phyloP scores from a whole-genome alignment of 64 coral and sea anemone genomes.

The Platygyra sinensis region DNA sequence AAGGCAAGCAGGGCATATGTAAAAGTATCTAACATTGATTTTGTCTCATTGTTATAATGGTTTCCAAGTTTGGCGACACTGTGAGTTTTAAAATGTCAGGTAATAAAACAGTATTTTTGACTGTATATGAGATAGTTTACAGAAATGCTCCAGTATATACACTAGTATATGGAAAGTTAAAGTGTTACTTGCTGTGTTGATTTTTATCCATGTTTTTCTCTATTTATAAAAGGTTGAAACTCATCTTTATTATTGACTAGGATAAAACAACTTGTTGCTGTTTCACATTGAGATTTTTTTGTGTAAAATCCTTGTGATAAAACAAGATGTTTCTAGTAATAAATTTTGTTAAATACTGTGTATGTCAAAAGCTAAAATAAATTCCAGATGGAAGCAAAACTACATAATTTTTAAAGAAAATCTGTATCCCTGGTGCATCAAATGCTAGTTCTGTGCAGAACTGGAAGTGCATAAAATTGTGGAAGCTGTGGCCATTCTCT shows the following conservation, averaged over 20 bases:
- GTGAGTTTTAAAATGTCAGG: background rate
- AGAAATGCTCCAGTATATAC: constrained; percentile 29
- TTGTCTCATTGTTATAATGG: background rate
- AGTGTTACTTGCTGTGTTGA: background rate
- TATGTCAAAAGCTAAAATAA: too few species aligned
- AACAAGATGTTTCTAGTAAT: too few species aligned
- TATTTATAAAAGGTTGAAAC: background rate
- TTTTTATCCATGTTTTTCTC: background rate
- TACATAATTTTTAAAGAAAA: background rate
- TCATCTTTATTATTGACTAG: too few species aligned
- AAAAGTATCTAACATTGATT: constrained; percentile 23
- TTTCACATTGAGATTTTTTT: too few species aligned
- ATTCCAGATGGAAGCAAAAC: background rate
- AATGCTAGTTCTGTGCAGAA: background rate
- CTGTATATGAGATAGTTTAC: background rate
- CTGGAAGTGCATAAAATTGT: background rate
- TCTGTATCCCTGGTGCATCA: background rate
- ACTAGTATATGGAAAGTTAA: background rate
- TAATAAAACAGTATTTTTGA: background rate
- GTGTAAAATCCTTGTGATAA: too few species aligned
- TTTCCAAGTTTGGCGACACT: constrained; percentile 11
- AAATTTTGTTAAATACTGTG: too few species aligned
- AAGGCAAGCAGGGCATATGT: constrained; percentile 76
- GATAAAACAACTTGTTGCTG: too few species aligned
- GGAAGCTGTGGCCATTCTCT: constrained; percentile 5